Evolutionary conservation across 2,113 vertebrate genomes (phyloP).

Genomic region (Gallinago media): DNA sequence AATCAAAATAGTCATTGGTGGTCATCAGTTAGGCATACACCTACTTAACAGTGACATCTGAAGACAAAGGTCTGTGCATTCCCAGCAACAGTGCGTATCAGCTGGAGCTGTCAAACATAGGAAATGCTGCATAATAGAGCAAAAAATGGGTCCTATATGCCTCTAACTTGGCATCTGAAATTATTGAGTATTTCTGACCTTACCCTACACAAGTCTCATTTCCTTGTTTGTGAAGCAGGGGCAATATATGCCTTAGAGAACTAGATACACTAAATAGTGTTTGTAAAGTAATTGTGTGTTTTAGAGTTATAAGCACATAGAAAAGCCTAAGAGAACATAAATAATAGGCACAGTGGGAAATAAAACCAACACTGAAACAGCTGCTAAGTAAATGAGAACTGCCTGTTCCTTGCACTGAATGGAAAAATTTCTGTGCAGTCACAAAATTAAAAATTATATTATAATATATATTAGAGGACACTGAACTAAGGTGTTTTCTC

Average conservation of each 20-base stretch:
- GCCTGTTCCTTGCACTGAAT: not conserved
- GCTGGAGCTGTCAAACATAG: not conserved
- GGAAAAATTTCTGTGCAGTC: not conserved
- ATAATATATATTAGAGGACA: not conserved
- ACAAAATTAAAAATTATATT: not conserved
- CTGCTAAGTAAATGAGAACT: not conserved
- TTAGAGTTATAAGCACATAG: not conserved
- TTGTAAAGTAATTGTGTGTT: not conserved
- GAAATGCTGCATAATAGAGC: not conserved
- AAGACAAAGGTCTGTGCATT: not conserved
- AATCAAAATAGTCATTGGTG: not conserved
- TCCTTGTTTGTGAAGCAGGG: not conserved
- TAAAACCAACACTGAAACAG: not conserved
- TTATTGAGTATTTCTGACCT: not conserved
- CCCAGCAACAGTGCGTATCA: not conserved
- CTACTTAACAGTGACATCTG: not conserved
- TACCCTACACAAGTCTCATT: not conserved
- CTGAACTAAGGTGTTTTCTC: not conserved
- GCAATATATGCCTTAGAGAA: not conserved
- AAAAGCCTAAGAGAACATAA: not conserved
- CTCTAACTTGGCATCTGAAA: not conserved
- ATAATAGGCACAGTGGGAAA: conserved; percentile 20
- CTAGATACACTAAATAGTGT: not conserved
- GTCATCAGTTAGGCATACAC: accelerated
- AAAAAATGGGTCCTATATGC: not conserved